phyloP scores from a whole-genome alignment of 2,113 vertebrate species.

The Cyprichromis sp. region DNA sequence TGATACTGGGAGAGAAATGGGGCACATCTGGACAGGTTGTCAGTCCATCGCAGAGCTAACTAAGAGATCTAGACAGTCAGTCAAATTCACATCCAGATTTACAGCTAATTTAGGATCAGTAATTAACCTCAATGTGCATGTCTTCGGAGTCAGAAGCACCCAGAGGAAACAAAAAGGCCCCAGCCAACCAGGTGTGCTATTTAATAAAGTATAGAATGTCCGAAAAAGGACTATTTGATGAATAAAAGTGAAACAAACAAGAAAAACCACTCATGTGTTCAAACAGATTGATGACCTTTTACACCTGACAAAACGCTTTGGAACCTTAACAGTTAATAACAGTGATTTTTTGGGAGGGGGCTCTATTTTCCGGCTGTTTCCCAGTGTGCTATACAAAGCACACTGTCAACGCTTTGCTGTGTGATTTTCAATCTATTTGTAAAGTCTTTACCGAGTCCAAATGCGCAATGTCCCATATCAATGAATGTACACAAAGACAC shows the following conservation, averaged over 20 bases:
- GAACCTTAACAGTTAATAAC: background rate
- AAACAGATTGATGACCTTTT: background rate
- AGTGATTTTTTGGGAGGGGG: background rate
- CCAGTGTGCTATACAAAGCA: background rate
- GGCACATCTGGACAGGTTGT: background rate
- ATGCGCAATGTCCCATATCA: background rate
- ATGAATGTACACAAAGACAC: background rate
- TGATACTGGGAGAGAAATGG: background rate
- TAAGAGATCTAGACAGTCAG: background rate
- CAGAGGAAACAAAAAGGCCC: background rate
- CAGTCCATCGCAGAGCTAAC: background rate
- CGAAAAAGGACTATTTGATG: background rate
- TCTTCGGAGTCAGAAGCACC: background rate
- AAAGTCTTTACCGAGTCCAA: background rate
- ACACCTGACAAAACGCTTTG: background rate
- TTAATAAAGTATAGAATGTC: background rate
- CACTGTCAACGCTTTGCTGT: background rate
- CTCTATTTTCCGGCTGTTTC: background rate
- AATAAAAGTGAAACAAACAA: background rate
- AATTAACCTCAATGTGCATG: background rate
- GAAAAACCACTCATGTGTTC: background rate
- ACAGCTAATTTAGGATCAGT: background rate
- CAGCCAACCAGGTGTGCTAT: background rate
- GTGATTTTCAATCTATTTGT: background rate
- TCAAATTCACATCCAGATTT: background rate